Conservation (phyloP, 2,113 vertebrate species). For the Oryzias melastigma region DNA sequence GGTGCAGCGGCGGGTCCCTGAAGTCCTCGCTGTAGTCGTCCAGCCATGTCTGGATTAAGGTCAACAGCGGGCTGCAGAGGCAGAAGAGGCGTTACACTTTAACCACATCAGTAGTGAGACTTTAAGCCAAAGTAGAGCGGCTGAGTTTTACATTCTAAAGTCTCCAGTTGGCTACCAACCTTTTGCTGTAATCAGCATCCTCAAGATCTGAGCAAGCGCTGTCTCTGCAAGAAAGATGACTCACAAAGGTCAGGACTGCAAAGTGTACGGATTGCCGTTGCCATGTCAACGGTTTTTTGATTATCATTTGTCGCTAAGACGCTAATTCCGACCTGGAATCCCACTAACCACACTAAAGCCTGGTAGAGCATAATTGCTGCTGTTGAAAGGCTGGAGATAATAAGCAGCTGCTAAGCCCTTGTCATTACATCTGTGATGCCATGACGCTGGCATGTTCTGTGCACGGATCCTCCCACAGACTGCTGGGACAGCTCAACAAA, state of each 20-base stretch:
- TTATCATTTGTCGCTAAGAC: constrained; percentile 14
- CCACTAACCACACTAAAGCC: constrained; percentile 22
- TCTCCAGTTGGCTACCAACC: constrained; percentile 50
- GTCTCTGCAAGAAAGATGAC: constrained; percentile 49
- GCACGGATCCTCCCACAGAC: constrained; percentile 18
- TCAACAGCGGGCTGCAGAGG: constrained; percentile 66
- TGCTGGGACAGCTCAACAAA: constrained; percentile 11
- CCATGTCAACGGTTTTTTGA: background rate
- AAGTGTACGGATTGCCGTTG: background rate
- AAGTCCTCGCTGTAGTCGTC: constrained; percentile 84
- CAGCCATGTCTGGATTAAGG: constrained; percentile 81
- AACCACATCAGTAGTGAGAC: constrained; percentile 8
- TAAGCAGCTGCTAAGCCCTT: constrained; percentile 36
- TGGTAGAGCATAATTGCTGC: constrained; percentile 36
- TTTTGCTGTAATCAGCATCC: constrained; percentile 49
- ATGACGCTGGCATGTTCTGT: constrained; percentile 23
- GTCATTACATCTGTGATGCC: constrained; percentile 54
- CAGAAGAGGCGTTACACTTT: background rate
- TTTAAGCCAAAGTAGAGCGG: background rate
- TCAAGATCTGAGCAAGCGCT: constrained; percentile 51
- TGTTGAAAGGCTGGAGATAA: constrained; percentile 37
- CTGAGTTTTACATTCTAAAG: background rate
- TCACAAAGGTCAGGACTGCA: background rate
- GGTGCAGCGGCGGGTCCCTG: constrained; percentile 77
- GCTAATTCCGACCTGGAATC: constrained; percentile 9